Percentiles rank a stretch among this genome's conserved stretches.
Conservation (phyloP, 2,797 vertebrate species). For the Amphiprion clarkii region DNA sequence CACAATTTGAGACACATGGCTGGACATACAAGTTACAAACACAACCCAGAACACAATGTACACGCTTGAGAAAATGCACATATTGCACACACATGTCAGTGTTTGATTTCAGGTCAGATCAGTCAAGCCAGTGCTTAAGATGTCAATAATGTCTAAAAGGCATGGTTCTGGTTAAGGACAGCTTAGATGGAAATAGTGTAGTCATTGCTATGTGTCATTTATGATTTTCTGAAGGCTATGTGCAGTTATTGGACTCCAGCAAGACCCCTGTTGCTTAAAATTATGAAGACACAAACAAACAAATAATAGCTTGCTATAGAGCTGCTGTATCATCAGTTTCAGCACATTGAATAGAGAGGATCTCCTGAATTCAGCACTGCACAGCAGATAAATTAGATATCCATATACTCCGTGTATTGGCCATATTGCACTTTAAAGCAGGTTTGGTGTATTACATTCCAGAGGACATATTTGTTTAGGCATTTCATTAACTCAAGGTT, state of each 20-base stretch:
- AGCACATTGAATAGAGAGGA: constrained; percentile 47
- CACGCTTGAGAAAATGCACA: constrained; percentile 6
- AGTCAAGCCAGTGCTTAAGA: constrained; percentile 24
- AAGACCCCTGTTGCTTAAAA: constrained; percentile 22
- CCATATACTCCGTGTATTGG: constrained; percentile 9
- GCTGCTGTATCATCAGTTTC: constrained; percentile 48
- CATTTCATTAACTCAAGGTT: constrained; percentile 82
- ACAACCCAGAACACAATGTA: constrained; percentile 14
- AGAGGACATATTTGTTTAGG: constrained; percentile 81
- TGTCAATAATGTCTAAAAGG: constrained; percentile 43
- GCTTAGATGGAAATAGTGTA: constrained; percentile 20
- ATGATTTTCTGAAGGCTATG: neutral
- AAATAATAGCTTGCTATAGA: constrained; percentile 20
- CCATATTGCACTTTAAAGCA: constrained; percentile 41
- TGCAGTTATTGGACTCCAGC: constrained; percentile 3
- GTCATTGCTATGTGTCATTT: constrained; percentile 18
- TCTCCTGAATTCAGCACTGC: constrained; percentile 44
- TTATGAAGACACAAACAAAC: constrained; percentile 10
- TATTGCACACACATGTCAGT: constrained; percentile 31
- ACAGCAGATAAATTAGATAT: constrained; percentile 47
- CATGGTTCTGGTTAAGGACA: constrained; percentile 18
- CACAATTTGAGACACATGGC: constrained; percentile 9
- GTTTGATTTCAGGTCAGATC: constrained; percentile 36
- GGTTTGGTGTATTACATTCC: constrained; percentile 47
- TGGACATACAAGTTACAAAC: constrained; percentile 21